Percentiles rank a stretch among this genome's conserved stretches.
These are phyloP conservation scores for Epinotia demarniana DNA, from an alignment of 2,888 invertebrate genomes.

Conservation along the genomic window DNA sequence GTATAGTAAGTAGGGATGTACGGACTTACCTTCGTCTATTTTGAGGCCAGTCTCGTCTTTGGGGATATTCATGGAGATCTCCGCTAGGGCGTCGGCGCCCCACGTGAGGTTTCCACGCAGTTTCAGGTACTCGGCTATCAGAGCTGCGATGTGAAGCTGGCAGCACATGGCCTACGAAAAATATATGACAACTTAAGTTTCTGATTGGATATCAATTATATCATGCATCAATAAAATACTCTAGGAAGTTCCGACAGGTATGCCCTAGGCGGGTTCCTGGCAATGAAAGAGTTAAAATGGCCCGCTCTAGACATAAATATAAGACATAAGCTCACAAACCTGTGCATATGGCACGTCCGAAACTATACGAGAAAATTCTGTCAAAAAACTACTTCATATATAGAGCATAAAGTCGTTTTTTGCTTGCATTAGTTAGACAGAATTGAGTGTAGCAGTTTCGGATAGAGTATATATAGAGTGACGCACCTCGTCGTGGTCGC, in stretches of 20 bases:
- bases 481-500: constrained; percentile 93
- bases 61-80: constrained; percentile 94
- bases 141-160: constrained; percentile 96
- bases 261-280: too few relatives aligned
- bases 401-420: background rate
- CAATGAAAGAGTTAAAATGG: too few relatives aligned
- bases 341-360: too few relatives aligned
- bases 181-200: background rate
- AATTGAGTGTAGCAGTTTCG: background rate
- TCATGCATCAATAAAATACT: too few relatives aligned
- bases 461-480: too few relatives aligned
- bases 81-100: constrained; percentile 94
- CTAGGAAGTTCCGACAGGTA: too few relatives aligned
- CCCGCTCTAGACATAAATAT: too few relatives aligned
- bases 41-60: constrained; percentile 94
- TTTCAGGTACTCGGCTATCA: constrained; percentile 97
- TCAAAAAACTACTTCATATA: too few relatives aligned
- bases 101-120: constrained; percentile 88
- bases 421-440: background rate
- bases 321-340: too few relatives aligned
- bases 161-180: constrained; percentile 92
- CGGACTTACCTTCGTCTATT: constrained; percentile 88
- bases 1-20: too few relatives aligned
- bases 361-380: too few relatives aligned
- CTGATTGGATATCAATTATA: background rate